These are phyloP conservation scores for Grammatotria lemairii DNA, from an alignment of 2,113 vertebrate species.

Conservation along the genomic window DNA sequence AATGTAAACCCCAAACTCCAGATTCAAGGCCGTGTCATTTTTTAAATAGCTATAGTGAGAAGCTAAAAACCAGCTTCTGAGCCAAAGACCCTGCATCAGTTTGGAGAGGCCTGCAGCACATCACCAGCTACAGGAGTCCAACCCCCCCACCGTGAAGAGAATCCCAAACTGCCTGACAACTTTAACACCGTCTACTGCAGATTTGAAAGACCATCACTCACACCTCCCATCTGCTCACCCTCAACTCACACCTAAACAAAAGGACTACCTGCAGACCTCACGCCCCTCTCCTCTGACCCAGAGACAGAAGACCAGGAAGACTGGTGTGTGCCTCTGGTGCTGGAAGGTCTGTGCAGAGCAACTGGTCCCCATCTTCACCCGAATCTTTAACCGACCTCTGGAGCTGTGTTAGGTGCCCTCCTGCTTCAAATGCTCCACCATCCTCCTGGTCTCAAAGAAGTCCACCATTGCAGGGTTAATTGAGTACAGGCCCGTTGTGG, in stretches of 20 bases:
- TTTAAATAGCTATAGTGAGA: not conserved
- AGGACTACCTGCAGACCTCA: not conserved
- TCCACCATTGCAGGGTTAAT: not conserved
- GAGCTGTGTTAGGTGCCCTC: not conserved
- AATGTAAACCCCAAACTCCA: not conserved
- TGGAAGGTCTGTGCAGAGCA: not conserved
- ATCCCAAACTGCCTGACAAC: not conserved
- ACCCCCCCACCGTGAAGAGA: not conserved
- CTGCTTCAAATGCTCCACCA: not conserved
- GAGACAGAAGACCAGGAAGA: not conserved
- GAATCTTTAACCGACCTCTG: not conserved
- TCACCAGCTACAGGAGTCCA: not conserved
- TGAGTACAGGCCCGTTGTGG: not conserved
- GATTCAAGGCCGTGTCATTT: not conserved
- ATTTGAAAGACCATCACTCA: not conserved
- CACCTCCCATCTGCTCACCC: not conserved
- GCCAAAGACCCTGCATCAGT: not conserved
- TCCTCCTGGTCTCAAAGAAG: not conserved
- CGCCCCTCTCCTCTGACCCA: not conserved
- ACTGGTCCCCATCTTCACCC: not conserved
- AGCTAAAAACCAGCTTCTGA: not conserved
- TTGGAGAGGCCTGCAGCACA: not conserved
- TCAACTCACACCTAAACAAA: not conserved
- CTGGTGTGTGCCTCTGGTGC: not conserved
- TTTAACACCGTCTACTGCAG: not conserved